Percentiles rank a stretch among this genome's conserved stretches.
Conservation (phyloP, 1,140 invertebrate genomes). For the Eufriesea mexicana region DNA sequence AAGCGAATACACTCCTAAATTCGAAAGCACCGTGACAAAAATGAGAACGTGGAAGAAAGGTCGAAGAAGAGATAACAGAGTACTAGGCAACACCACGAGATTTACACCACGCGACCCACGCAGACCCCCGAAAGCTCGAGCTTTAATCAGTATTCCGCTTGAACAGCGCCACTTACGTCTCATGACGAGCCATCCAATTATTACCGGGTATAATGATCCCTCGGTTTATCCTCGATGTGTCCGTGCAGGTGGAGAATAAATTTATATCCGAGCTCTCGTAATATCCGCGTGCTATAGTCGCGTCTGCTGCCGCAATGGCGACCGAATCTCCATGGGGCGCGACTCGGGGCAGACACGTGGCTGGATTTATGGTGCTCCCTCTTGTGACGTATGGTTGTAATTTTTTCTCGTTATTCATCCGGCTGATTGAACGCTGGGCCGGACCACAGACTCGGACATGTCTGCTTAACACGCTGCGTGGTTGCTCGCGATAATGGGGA, state of each 20-base stretch:
- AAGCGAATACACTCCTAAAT: too few relatives aligned
- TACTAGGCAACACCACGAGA: not conserved
- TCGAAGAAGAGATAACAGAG: not conserved
- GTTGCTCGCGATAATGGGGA: not conserved
- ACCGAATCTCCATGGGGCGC: not conserved
- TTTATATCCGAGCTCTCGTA: not conserved
- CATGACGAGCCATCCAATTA: conserved; percentile 11
- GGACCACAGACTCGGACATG: not conserved
- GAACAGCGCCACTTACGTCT: conserved; percentile 19
- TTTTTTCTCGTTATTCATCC: conserved; percentile 2
- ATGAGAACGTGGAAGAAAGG: not conserved
- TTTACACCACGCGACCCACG: not conserved
- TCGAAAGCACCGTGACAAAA: too few relatives aligned
- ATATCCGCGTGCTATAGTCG: not conserved
- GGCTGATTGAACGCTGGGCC: not conserved
- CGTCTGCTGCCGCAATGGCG: not conserved
- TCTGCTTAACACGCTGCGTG: conserved; percentile 5
- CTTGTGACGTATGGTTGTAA: not conserved
- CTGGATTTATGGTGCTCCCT: not conserved
- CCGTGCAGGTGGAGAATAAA: not conserved
- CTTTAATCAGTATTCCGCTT: conserved; percentile 33
- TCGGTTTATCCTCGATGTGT: not conserved
- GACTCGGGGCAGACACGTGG: not conserved
- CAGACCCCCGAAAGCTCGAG: not conserved
- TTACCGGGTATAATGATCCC: conserved; percentile 16